Percentiles rank a stretch among this genome's conserved stretches.
Conservation (phyloP, 2,113 vertebrate species). For the Phodopus roborovskii region DNA sequence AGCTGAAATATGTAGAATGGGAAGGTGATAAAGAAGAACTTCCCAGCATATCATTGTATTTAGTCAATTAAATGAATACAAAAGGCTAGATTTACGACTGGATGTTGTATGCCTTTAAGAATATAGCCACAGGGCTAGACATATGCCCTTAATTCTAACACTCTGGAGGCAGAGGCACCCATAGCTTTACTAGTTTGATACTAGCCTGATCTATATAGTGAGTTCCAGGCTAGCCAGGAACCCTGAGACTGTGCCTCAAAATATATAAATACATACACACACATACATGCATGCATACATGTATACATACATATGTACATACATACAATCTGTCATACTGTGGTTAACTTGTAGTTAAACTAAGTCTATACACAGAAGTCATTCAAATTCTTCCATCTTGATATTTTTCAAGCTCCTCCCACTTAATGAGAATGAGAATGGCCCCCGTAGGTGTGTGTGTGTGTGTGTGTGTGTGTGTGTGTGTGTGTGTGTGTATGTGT, state of each 20-base stretch:
- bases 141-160: neutral
- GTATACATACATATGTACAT: neutral
- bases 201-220: neutral
- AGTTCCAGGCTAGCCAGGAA: neutral
- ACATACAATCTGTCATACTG: neutral
- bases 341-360: neutral
- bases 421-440: neutral
- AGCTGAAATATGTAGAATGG: neutral
- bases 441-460: neutral
- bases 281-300: neutral
- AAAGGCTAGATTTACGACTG: neutral
- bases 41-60: neutral
- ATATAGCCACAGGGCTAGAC: neutral
- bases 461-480: no score
- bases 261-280: neutral
- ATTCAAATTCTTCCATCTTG: neutral
- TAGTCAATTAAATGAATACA: neutral
- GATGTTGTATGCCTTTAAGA: neutral
- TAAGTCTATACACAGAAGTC: neutral
- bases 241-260: neutral
- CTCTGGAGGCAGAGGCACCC: neutral
- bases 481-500: no score
- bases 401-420: slow-evolving; percentile 21
- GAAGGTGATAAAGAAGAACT: neutral
- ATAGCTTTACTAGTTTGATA: neutral